Percentiles rank a stretch among this genome's conserved stretches.
phyloP scores from a whole-genome alignment of 2,113 vertebrate genomes.

The Tamias sibiricus region DNA sequence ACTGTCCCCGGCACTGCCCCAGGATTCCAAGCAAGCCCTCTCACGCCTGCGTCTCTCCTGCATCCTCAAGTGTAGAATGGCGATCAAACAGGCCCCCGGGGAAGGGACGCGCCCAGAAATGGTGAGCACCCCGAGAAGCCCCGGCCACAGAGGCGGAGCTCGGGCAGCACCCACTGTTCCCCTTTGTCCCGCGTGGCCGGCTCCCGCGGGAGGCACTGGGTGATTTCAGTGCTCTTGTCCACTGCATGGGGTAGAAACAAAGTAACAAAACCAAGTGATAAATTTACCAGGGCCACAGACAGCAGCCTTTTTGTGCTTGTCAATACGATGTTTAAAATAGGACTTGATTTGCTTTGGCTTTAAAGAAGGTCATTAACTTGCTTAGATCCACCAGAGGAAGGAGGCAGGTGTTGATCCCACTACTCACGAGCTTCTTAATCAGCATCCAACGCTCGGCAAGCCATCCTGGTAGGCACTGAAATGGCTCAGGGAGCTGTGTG shows the following conservation, averaged over 20 bases:
- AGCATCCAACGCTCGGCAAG: constrained; percentile 81
- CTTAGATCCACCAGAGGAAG: constrained; percentile 83
- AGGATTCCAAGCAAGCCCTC: accelerated
- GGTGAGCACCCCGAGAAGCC: background rate
- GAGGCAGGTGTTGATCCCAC: constrained; percentile 74
- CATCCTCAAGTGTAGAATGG: background rate
- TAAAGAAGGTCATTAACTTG: constrained; percentile 86
- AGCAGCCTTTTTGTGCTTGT: constrained; percentile 82
- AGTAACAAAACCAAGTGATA: constrained; percentile 84
- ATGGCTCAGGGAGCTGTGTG: constrained; percentile 83
- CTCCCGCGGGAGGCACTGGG: background rate
- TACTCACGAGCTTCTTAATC: constrained; percentile 85
- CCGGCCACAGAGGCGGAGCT: background rate
- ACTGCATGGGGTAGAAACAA: constrained; percentile 79
- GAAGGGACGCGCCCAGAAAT: accelerated
- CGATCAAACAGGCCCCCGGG: background rate
- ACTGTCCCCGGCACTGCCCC: accelerated
- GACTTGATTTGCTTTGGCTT: constrained; percentile 84
- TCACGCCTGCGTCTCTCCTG: background rate
- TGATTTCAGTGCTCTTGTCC: constrained; percentile 69
- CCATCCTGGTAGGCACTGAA: constrained; percentile 74
- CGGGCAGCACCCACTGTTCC: background rate
- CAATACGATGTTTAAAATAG: constrained; percentile 85
- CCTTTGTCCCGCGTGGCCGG: background rate
- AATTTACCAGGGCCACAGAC: constrained; percentile 82